phyloP scores from a whole-genome alignment of 2,888 invertebrate species.

The Anagyrus pseudococci region DNA sequence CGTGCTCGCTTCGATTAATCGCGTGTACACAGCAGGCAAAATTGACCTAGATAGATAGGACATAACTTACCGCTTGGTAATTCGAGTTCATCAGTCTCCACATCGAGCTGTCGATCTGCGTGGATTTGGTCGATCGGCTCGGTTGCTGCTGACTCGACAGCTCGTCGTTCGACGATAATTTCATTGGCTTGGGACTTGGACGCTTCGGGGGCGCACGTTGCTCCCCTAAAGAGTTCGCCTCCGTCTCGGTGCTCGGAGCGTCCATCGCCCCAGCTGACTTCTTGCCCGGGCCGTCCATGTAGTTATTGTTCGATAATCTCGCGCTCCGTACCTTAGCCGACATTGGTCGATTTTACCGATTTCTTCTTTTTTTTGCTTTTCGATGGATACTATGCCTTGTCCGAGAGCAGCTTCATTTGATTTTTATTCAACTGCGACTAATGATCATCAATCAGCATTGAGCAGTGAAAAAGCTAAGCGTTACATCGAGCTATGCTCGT shows the following conservation, averaged over 20 bases:
- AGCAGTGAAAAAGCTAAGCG: too few species aligned
- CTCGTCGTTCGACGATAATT: conserved; percentile 10
- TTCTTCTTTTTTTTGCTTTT: too few species aligned
- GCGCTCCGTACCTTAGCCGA: too few species aligned
- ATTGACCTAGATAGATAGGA: background rate
- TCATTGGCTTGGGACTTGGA: conserved; percentile 6
- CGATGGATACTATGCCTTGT: too few species aligned
- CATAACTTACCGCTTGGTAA: conserved; percentile 10
- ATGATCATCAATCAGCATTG: too few species aligned
- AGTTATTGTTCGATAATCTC: conserved; percentile 28
- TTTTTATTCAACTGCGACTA: too few species aligned
- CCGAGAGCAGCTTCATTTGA: too few species aligned
- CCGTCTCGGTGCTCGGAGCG: background rate
- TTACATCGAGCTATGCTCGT: too few species aligned
- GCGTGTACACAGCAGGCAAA: background rate
- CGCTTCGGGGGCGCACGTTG: background rate
- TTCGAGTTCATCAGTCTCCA: conserved; percentile 26
- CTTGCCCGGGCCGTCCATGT: conserved; percentile 1
- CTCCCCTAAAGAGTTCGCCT: too few species aligned
- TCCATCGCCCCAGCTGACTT: background rate
- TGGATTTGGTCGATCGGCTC: conserved; percentile 22
- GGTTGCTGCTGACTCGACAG: background rate
- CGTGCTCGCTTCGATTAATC: background rate
- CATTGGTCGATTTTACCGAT: too few species aligned
- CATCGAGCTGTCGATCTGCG: conserved; percentile 27